Base-by-base conservation (phyloP, 2,113 vertebrate species). In the Cnemophilus loriae region DNA sequence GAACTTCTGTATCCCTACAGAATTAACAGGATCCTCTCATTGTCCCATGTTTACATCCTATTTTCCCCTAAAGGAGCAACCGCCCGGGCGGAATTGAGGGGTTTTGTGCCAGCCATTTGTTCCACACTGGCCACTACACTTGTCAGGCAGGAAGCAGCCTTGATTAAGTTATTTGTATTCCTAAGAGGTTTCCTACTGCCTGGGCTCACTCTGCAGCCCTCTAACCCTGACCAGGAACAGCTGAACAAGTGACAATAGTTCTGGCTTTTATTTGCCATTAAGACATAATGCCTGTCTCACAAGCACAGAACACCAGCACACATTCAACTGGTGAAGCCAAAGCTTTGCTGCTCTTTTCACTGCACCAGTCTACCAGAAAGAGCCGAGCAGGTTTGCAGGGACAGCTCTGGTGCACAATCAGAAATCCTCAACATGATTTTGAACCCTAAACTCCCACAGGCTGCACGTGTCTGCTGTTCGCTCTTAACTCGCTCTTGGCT, bases 141-240 rank as follows among this genome's bases (percentile, higher is more conserved):
- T 12, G 3, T 26, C 82, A 85, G 67, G 60, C 55, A 89, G 42
- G 35, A 88, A 93, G 65, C 49, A 80, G 85, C 53, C 42, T 74
- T 88, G 82, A 79, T 85, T 30, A 69, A 88, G 50, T 80, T 86
- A 90, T 88, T 79, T 83, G 79, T 90, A 92, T 94, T 90, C 88
- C 76, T 70, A 12, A 55, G 88, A 67, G 85, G 50, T 80, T 92
- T 75, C 18, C 47, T 30, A 2, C 75, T 89, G 69, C 76, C 55
- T 84, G 60, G 82, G 60, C 46, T 96, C 9, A 0, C 65, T 65
- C 12, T 76, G 44, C 37, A 90, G 44, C 18, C 46, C 69, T 91
- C 60, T 81, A 87, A 78, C 53, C 70, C 53, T 1, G 10, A 85
- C 42, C 79, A 90, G 50, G 79, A 90, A 9, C 63, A 77, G 67